Evolutionary conservation across 35 echinoderm and acorn worm genomes (phyloP).

Genomic region (Patiria miniata): DNA sequence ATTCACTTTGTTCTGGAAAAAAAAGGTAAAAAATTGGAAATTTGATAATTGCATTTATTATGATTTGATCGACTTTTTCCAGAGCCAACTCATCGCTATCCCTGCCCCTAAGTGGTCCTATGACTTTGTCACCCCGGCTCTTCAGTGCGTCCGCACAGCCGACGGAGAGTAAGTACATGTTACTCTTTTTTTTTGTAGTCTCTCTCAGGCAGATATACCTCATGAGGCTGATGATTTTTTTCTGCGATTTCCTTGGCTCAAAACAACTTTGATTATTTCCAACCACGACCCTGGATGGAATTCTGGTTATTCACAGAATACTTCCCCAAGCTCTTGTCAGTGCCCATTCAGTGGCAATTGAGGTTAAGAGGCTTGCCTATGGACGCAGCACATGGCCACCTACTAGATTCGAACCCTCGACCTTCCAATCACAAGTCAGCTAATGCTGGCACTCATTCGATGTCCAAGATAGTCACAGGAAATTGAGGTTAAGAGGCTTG

Average conservation of each 20-base stretch:
- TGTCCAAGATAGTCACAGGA: not conserved
- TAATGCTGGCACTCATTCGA: not conserved
- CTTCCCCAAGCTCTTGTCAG: too few relatives aligned
- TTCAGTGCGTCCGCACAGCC: slow-evolving; percentile 74
- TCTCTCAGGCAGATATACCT: too few relatives aligned
- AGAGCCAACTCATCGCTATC: slow-evolving; percentile 83
- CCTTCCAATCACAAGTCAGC: too few relatives aligned
- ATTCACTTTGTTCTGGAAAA: too few relatives aligned
- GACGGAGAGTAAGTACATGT: slow-evolving; percentile 90
- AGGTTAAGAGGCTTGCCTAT: not conserved
- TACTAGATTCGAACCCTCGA: not conserved
- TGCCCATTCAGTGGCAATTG: not conserved
- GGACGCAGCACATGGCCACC: not conserved
- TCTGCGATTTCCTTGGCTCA: too few relatives aligned
- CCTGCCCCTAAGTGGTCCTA: slow-evolving; percentile 68
- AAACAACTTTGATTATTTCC: too few relatives aligned
- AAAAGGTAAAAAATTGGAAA: too few relatives aligned
- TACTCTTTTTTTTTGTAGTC: too few relatives aligned
- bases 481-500: not conserved
- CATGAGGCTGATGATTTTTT: too few relatives aligned
- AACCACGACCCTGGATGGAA: too few relatives aligned
- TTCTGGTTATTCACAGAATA: too few relatives aligned
- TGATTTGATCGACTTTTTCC: slow-evolving; percentile 3
- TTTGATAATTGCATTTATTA: too few relatives aligned
- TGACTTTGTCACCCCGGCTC: slow-evolving; percentile 78